Base-by-base conservation (phyloP, 2,113 vertebrate genomes). In the Rhea pennata region DNA sequence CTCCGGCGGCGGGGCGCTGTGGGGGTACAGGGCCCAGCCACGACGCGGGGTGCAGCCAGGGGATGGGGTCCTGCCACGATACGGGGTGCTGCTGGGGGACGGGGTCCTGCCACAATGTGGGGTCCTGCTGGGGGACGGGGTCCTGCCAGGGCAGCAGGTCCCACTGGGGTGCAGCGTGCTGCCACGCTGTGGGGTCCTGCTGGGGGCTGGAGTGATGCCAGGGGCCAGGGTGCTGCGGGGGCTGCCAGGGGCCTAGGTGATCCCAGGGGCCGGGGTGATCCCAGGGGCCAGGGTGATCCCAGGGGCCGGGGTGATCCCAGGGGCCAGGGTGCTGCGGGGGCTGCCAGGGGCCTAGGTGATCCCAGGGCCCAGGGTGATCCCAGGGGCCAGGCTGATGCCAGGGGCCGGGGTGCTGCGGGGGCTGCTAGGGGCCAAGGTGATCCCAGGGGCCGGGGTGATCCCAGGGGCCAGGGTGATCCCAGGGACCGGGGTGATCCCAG, bases 1-100 rank as follows among this genome's bases (percentile, higher is more conserved):
- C 96, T 97, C 3, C 97, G 3, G 96, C 40, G 96, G 91, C 96
- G 95, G 93, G 2, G 72, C 86, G 36, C 67, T 74, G 40, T 42
- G 80, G 13, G 90, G 14, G 17, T 3, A 6, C 46, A 4, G 46
- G 46, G 46, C 8, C 6, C 81, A 58, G 2, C 87, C 3, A 1
- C 69, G 66, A 15, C 1, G 9, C 19, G 2, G 2, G 7, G 8
- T 9, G 3, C 46, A 19, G 46, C 46, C 17, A 3, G 16, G 46
- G 17, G 6, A 4, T 17, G 6, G 40, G 73, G 16, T 27, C 51
- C 71, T 10, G 17, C n/a, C 44, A 6, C 23, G 33, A 16, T 29
- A 16, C 15, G 5, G 7, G 40, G 42, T 33, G 31, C 44, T 11
- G 12, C 22, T 10, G 22, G 48, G n/a, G n/a, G 5, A 19, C 7